phyloP scores from a whole-genome alignment of 2,888 invertebrate species.

The Drosophila nigricruria region DNA sequence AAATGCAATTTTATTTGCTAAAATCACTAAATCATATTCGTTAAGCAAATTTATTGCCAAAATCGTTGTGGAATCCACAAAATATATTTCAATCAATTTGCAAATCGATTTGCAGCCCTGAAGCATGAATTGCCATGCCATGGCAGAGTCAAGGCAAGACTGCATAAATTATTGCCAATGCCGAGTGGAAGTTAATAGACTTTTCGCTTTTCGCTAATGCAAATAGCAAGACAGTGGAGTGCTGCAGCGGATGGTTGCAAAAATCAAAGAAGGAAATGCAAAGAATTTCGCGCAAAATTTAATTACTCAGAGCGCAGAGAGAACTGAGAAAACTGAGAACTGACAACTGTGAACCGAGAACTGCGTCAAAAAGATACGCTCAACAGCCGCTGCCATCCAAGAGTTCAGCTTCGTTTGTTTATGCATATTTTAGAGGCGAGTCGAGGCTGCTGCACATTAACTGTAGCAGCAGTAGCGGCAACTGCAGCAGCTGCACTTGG shows the following conservation, averaged over 20 bases:
- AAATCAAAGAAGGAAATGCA: slow-evolving; percentile 69
- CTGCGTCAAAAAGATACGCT: slow-evolving; percentile 43
- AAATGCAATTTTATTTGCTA: neutral
- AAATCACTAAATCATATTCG: slow-evolving; percentile 3
- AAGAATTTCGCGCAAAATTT: slow-evolving; percentile 69
- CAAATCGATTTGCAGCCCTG: slow-evolving; percentile 36
- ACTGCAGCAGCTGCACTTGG: slow-evolving; percentile 32
- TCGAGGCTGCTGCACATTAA: slow-evolving; percentile 52
- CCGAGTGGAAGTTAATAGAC: slow-evolving; percentile 68
- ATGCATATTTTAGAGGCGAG: slow-evolving; percentile 63
- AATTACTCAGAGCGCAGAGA: slow-evolving; percentile 53
- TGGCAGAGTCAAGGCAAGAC: slow-evolving; percentile 24
- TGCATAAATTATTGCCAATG: slow-evolving; percentile 68
- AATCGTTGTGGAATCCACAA: neutral
- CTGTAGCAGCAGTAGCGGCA: slow-evolving; percentile 26
- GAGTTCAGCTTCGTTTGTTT: slow-evolving; percentile 68
- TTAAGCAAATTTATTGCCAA: slow-evolving; percentile 7
- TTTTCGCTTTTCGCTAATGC: slow-evolving; percentile 61
- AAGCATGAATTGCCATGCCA: slow-evolving; percentile 4
- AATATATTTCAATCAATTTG: slow-evolving; percentile 15
- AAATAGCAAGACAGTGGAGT: slow-evolving; percentile 47
- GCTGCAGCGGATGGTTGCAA: slow-evolving; percentile 21
- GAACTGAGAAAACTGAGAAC: slow-evolving; percentile 1
- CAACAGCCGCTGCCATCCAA: slow-evolving; percentile 10
- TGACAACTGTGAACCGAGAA: slow-evolving; percentile 14